Percentiles rank a stretch among this genome's conserved stretches.
phyloP scores from a whole-genome alignment of 2,113 vertebrate species.

The Aldabrachelys gigantea region DNA sequence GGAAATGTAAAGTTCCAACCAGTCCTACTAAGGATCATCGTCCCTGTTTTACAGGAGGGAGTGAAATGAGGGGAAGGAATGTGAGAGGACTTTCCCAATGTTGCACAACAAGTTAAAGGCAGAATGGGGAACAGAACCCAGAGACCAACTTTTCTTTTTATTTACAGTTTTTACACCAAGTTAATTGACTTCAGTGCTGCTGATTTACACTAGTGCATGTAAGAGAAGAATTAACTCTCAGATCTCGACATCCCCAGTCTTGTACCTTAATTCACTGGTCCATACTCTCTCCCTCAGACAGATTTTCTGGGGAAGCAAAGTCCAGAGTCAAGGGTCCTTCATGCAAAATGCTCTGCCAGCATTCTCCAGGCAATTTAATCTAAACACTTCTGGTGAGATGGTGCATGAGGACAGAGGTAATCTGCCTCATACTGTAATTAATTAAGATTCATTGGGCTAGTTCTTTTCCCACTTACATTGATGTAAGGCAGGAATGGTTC shows the following conservation, averaged over 20 bases:
- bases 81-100: not conserved
- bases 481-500: not conserved
- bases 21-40: no score
- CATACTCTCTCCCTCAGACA: not conserved
- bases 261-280: not conserved
- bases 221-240: not conserved
- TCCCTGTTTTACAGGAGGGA: not conserved
- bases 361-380: rapidly evolving
- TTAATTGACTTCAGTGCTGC: not conserved
- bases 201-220: not conserved
- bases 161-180: not conserved
- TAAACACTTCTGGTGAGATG: not conserved
- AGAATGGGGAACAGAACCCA: not conserved
- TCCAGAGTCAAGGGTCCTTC: not conserved
- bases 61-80: not conserved
- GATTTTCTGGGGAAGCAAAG: not conserved
- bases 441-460: not conserved
- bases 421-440: not conserved
- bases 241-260: not conserved
- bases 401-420: not conserved
- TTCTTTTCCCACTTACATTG: not conserved
- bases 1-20: no score
- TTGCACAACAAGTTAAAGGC: not conserved
- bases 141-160: not conserved
- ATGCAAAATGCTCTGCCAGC: not conserved